Evolutionary conservation across 2,888 invertebrate genomes (phyloP).

Genomic region (Epirrita christyi): DNA sequence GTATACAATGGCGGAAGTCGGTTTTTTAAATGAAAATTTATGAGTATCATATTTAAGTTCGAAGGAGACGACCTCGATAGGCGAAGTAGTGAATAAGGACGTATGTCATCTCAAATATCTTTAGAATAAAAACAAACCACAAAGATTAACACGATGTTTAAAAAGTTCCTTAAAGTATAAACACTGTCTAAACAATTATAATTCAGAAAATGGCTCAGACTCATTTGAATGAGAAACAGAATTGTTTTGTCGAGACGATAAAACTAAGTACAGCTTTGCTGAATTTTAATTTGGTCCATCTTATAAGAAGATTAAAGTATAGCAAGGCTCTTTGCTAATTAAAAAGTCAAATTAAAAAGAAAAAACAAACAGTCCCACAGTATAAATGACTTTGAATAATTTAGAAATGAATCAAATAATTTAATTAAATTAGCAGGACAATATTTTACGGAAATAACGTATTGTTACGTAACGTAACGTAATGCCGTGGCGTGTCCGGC

Average conservation of each 20-base stretch:
- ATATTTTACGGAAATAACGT: too few relatives aligned
- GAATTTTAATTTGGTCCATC: constrained; percentile 75
- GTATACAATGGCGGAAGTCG: too few relatives aligned
- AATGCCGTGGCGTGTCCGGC: too few relatives aligned
- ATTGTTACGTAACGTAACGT: too few relatives aligned
- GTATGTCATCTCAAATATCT: not conserved
- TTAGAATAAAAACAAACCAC: not conserved
- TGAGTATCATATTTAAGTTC: too few relatives aligned
- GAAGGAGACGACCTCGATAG: too few relatives aligned
- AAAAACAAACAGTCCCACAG: constrained; percentile 44
- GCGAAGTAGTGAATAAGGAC: too few relatives aligned
- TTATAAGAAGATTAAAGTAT: constrained; percentile 72
- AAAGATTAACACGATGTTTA: not conserved
- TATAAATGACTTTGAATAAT: constrained; percentile 24
- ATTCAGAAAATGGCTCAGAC: constrained; percentile 44
- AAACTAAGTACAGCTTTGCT: constrained; percentile 61
- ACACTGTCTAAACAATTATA: constrained; percentile 34
- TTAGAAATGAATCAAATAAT: constrained; percentile 1
- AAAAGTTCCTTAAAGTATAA: too few relatives aligned
- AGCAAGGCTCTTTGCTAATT: constrained; percentile 66
- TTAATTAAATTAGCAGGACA: not conserved
- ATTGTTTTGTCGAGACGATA: constrained; percentile 56
- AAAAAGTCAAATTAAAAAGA: constrained; percentile 74
- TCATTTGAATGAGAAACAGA: constrained; percentile 58
- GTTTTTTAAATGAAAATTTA: too few relatives aligned